These are phyloP conservation scores for Drosophila quadrilineata DNA, from an alignment of 1,140 invertebrate genomes.

Conservation along the genomic window DNA sequence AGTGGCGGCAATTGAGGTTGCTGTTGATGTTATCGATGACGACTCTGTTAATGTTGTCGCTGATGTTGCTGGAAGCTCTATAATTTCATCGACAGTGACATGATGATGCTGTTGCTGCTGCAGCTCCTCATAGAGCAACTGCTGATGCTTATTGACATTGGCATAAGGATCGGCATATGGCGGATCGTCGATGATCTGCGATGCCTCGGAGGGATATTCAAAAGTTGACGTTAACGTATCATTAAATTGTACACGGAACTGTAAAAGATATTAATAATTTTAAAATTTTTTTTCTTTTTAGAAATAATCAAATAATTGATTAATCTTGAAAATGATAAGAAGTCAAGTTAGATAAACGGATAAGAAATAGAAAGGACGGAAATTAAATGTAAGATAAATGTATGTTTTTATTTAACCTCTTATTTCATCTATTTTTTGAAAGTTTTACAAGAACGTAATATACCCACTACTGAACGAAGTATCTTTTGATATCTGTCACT, in stretches of 20 bases:
- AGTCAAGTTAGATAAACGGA: too few relatives aligned
- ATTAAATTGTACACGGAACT: conserved; percentile 93
- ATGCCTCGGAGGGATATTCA: conserved; percentile 93
- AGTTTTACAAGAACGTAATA: too few relatives aligned
- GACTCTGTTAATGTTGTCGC: conserved; percentile 42
- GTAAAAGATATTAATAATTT: conserved; percentile 33
- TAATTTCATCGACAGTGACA: conserved; percentile 78
- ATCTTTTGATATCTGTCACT: conserved; percentile 45
- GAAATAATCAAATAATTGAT: conserved; percentile 4
- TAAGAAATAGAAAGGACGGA: too few relatives aligned
- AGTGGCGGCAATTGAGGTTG: conserved; percentile 23
- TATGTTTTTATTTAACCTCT: too few relatives aligned
- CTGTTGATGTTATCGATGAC: conserved; percentile 21
- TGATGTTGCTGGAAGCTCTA: conserved; percentile 70
- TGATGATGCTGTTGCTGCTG: conserved; percentile 58
- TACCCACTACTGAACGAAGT: too few relatives aligned
- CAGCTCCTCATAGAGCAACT: conserved; percentile 52
- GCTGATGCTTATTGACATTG: conserved; percentile 62
- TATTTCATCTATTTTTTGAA: too few relatives aligned
- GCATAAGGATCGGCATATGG: conserved; percentile 62
- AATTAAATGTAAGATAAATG: too few relatives aligned
- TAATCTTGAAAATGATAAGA: not conserved
- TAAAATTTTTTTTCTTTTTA: too few relatives aligned
- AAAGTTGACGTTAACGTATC: conserved; percentile 90
- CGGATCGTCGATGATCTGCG: conserved; percentile 85